Evolutionary conservation across 2,888 invertebrate species (phyloP), one percentile per base, ranked within the genome.

Genomic region (Dugesia japonica): DNA sequence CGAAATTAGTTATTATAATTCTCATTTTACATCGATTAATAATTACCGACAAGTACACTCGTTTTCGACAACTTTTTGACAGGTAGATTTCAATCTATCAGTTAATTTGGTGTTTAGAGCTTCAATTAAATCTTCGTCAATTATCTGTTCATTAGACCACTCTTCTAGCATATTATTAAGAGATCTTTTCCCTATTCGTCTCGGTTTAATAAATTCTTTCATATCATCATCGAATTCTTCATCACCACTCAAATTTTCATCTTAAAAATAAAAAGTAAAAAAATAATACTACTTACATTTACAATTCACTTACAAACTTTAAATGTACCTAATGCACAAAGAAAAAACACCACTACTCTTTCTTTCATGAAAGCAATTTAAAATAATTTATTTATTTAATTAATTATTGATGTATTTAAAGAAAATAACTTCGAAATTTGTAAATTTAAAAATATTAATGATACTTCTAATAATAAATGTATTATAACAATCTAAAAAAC

Each of bases 221-320:
- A 56, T 56, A n/a, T 56, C 56, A 23, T 56, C 56, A 56, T 56
- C 56, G n/a, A 56, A 56, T 56, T 56, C 56, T 4, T 56, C 56
- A 56, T 56, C 56, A 4, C 56, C 56, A 56, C 17, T 56, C n/a
- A 56, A 56, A 56, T 56, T 56, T 56, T 56, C 56, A 23, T 56
- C 56, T 56, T 56, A 56, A 4, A n/a, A n/a, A n/a, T n/a, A n/a
- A n/a, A n/a, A n/a, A n/a, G n/a, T n/a, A n/a, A n/a, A n/a, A n/a
- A n/a, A n/a, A n/a, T n/a, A n/a, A n/a, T n/a, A n/a, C n/a, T n/a
- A n/a, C n/a, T n/a, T n/a, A n/a, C n/a, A n/a, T 56, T 56, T 7
- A 20, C n/a, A 56, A 13, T 20, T 13, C 4, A 56, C 56, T 56
- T 56, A 56, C 56, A 56, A 56, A 56, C 56, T 56, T 56, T 56